Conservation (phyloP, 2,888 invertebrate genomes). For the Clusia tigrina region DNA sequence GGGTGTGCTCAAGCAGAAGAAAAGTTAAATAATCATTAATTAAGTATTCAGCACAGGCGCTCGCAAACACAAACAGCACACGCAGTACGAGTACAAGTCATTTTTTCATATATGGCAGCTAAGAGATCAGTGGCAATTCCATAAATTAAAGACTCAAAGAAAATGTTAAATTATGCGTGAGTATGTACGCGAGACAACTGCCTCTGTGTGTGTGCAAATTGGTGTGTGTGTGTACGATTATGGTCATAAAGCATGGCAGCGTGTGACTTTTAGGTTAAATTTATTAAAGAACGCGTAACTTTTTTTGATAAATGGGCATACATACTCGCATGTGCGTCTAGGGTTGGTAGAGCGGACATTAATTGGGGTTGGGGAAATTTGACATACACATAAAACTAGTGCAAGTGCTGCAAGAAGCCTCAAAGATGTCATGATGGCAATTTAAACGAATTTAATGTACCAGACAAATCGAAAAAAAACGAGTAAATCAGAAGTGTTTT, state of each 20-base stretch:
- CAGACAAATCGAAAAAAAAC: no score
- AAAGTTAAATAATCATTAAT: constrained; percentile 28
- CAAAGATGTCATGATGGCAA: no score
- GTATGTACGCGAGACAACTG: not conserved
- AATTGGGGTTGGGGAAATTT: no score
- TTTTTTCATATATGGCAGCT: constrained; percentile 1
- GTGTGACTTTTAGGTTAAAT: constrained; percentile 44
- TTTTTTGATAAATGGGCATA: constrained; percentile 12
- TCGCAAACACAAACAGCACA: not conserved
- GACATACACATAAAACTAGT: no score
- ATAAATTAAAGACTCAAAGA: constrained; percentile 3
- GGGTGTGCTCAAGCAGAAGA: constrained; percentile 17
- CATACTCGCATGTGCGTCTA: no score
- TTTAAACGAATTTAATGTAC: no score
- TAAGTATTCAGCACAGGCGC: constrained; percentile 26
- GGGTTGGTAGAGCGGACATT: no score
- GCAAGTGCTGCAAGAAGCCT: no score
- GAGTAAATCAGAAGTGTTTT: no score
- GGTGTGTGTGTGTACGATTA: not conserved
- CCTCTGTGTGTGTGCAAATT: not conserved
- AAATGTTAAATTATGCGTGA: not conserved
- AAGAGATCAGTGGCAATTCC: not conserved
- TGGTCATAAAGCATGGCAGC: constrained; percentile 12
- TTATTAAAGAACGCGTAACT: constrained; percentile 34
- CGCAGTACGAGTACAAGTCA: not conserved